A percentile compares a stretch with the other conserved stretches of the same genome.
Conservation (phyloP, 2,113 vertebrate genomes). For the Gobius niger region DNA sequence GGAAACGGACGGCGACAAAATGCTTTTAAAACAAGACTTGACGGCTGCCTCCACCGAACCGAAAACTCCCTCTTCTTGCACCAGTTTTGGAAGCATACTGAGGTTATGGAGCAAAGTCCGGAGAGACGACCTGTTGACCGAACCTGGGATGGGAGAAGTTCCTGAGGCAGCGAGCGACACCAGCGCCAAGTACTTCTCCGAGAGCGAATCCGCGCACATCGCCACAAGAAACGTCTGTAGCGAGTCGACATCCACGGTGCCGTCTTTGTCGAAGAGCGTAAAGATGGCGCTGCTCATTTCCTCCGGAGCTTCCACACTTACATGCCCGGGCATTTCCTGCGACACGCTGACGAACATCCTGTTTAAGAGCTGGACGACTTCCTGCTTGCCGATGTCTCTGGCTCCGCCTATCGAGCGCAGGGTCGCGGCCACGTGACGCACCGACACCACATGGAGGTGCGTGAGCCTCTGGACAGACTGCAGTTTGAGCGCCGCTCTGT, state of each 20-base stretch:
- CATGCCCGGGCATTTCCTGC: constrained; percentile 60
- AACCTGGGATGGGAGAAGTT: constrained; percentile 25
- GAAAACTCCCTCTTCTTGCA: constrained; percentile 75
- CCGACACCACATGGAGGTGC: constrained; percentile 73
- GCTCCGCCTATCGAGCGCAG: constrained; percentile 43
- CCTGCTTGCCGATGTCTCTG: constrained; percentile 46
- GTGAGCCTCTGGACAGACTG: constrained; percentile 80
- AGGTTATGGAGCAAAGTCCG: constrained; percentile 80
- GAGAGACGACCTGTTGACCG: constrained; percentile 73
- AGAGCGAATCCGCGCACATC: constrained; percentile 75
- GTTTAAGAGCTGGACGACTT: constrained; percentile 67
- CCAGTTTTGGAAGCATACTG: constrained; percentile 77
- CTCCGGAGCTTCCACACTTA: constrained; percentile 58
- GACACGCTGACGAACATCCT: constrained; percentile 72
- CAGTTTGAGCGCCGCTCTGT: constrained; percentile 83
- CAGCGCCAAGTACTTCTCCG: constrained; percentile 71
- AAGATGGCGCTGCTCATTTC: constrained; percentile 71
- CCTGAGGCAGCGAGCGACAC: constrained; percentile 68
- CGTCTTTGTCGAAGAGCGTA: constrained; percentile 78
- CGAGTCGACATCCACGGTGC: background rate
- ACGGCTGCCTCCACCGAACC: constrained; percentile 74
- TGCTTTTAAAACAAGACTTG: constrained; percentile 80
- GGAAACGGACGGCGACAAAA: constrained; percentile 29
- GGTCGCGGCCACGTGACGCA: constrained; percentile 63
- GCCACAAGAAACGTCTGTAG: constrained; percentile 44